Evolutionary conservation across 1,140 invertebrate genomes (phyloP).

Genomic region (Triops longicaudatus): DNA sequence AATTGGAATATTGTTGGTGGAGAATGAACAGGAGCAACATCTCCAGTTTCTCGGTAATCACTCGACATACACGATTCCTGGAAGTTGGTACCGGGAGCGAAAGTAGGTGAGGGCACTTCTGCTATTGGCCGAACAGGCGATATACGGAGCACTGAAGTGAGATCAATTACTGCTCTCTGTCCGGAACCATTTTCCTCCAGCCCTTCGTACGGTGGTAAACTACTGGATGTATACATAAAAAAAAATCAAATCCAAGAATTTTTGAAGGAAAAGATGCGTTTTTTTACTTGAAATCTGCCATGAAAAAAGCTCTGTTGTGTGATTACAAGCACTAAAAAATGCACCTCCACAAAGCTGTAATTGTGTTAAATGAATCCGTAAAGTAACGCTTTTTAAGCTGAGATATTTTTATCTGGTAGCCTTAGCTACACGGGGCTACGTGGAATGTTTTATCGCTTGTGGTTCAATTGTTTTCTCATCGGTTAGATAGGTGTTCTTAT

Average conservation of each 20-base stretch:
- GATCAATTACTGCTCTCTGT: neutral
- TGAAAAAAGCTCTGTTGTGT: neutral
- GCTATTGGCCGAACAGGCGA: neutral
- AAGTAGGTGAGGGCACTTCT: neutral
- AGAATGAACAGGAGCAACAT: neutral
- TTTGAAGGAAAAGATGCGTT: neutral
- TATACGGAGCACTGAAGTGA: neutral
- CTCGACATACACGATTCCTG: neutral
- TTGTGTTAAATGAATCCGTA: neutral
- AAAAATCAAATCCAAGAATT: neutral
- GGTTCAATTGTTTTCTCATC: too few species aligned
- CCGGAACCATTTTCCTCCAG: neutral
- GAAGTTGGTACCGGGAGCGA: neutral
- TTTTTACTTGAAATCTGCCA: neutral
- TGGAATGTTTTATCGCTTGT: neutral
- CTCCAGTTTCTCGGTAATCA: neutral
- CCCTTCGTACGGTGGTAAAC: neutral
- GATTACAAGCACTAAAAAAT: neutral
- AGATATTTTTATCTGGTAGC: neutral
- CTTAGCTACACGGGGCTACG: conserved; percentile 1
- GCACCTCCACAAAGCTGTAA: neutral
- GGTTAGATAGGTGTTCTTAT: neutral
- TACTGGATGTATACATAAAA: neutral
- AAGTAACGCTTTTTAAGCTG: neutral
- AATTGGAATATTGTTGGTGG: neutral